Evolutionary conservation across 1,140 invertebrate species (phyloP), one percentile per base, ranked within the genome.

Genomic region (Neotoxoptera formosana): DNA sequence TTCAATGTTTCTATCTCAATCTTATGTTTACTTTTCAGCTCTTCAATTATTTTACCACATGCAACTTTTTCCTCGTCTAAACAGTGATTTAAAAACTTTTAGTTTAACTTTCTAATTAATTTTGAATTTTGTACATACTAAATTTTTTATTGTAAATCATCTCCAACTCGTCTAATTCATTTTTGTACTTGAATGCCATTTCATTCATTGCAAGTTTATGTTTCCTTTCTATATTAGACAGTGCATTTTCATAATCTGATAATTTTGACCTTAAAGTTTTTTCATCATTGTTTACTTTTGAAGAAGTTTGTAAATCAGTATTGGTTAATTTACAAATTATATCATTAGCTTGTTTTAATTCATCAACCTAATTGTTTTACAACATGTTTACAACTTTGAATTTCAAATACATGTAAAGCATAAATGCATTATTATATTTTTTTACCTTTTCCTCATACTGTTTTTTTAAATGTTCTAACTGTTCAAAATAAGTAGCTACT

Each of bases 271-370:
- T 93, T 36, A 93, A 41, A 23, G 25, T 86, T 17, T 93, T 93
- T 93, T 93, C 91, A 53, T 84, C 48, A 36, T 86, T 34, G 20
- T 25, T 84, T n/a, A 83, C 21, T 56, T 86, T 86, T n/a, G 8
- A 34, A 45, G 48, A 86, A 0, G 34, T 56, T 56, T 48, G 90
- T 51, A 30, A 17, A 84, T 93, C 91, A 30, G 81, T 21, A 84
- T 36, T 84, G 34, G 76, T 93, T 3, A 93, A 86, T 36, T 86
- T 93, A 25, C 6, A 56, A 84, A 93, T 93, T 20, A 51, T 86
- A 21, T 93, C 81, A n/a, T 93, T 93, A 23, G 91, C 67, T 86
- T 53, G 34, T 93, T 84, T 93, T 84, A 93, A 93, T 53, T 93
- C 91, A 7, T 84, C 21, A 51, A 93, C 47, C 91, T 93, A n/a